These are phyloP conservation scores for Paralichthys olivaceus DNA, from an alignment of 2,113 vertebrate genomes.

Conservation along the genomic window DNA sequence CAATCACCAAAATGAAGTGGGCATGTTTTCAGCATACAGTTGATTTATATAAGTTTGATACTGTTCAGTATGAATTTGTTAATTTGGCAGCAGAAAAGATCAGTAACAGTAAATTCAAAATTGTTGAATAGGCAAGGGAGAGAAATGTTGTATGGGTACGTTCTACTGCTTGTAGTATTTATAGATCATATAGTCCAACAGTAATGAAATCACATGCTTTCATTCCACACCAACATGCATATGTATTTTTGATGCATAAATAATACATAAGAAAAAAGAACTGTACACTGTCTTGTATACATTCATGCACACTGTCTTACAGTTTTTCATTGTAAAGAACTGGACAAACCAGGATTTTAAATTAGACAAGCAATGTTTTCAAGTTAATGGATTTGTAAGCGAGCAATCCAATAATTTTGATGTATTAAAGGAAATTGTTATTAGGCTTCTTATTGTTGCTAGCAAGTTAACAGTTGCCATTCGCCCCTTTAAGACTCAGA, in stretches of 20 bases:
- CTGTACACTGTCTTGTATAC: neutral
- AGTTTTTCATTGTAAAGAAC: too few species aligned
- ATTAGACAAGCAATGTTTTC: too few species aligned
- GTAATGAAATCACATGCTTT: neutral
- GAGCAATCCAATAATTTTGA: neutral
- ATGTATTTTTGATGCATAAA: neutral
- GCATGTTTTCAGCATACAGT: slow-evolving; percentile 50
- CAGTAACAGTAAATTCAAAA: slow-evolving; percentile 43
- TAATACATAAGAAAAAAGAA: neutral
- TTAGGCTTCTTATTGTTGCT: too few species aligned
- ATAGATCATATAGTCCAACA: neutral
- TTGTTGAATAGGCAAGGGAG: neutral
- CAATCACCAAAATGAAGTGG: slow-evolving; percentile 46
- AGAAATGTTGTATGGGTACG: too few species aligned
- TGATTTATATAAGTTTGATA: slow-evolving; percentile 41
- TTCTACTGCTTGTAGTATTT: neutral
- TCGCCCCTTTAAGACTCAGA: too few species aligned
- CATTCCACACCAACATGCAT: neutral
- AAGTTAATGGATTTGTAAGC: too few species aligned
- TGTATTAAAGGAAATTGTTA: neutral
- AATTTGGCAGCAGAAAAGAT: slow-evolving; percentile 33
- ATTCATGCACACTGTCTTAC: too few species aligned
- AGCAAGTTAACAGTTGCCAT: too few species aligned
- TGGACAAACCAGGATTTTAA: too few species aligned
- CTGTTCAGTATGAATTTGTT: slow-evolving; percentile 34